Evolutionary conservation across 2,797 vertebrate genomes (phyloP), one percentile per base, ranked within the genome.

Genomic region (Semotilus atromaculatus): DNA sequence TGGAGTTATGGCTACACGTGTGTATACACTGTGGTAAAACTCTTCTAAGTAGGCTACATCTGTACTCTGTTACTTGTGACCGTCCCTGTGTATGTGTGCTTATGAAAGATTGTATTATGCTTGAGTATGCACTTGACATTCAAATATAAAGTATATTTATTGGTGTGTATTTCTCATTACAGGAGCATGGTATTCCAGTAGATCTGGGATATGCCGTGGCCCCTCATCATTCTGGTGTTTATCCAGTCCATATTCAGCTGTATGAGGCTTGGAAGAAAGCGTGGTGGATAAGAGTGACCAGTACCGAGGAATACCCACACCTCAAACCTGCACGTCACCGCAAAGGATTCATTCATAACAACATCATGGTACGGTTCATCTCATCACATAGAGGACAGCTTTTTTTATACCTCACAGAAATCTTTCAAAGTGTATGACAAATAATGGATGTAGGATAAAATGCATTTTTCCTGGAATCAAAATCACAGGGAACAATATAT

Each of bases 301-400:
- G 98, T 93, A 99, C 98, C 0, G 98, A 99, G 89, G 98, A 99
- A 88, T 99, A 99, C 68, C 98, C 98, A 0, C 98, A 99, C 91
- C 95, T 99, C 90, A 99, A 99, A 88, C 98, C 98, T 0, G 98
- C 98, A 67, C 96, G 98, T 73, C 97, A 98, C 94, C 96, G 98
- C 86, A 96, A 96, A 88, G 98, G 98, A 90, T 99, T 99, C 94
- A 95, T 98, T 92, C 97, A 99, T 95, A 97, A 91, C 90, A 95
- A 93, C 93, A 98, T 99, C 93, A 99, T 98, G 98, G 98, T 99
- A 80, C 4, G 7, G 7, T 29, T 36, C 29, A 77, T 60, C 19
- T 36, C 29, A 77, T 60, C 19, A 75, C 13, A 38, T 3, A 18
- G 21, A 58, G 21, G 21, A 75, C 31, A 75, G n/a, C 11, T 53